Percentiles rank a stretch among this genome's conserved stretches.
Evolutionary conservation across 2,113 vertebrate species (phyloP).

Genomic region (Serilophus lunatus): DNA sequence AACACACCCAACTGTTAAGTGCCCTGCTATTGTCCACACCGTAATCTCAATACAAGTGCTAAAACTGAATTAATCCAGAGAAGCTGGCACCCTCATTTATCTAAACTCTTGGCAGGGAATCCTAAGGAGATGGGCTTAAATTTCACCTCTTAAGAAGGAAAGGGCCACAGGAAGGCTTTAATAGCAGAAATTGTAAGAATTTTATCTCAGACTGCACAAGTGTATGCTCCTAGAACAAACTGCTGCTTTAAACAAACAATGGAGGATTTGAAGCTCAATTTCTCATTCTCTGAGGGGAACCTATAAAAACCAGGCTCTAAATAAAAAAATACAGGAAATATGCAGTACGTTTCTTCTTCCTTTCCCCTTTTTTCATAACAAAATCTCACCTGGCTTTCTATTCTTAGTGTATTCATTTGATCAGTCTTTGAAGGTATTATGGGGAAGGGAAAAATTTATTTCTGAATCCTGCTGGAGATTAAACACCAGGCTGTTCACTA

Average conservation of each 20-base stretch:
- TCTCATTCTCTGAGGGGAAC: background rate
- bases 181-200: background rate
- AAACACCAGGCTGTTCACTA: background rate
- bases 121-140: background rate
- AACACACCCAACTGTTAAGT: background rate
- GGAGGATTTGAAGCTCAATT: slow-evolving; percentile 10
- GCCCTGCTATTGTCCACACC: background rate
- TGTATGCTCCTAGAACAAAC: background rate
- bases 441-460: background rate
- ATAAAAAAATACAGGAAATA: background rate
- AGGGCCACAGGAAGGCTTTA: background rate
- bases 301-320: background rate
- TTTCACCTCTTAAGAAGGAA: slow-evolving; percentile 2
- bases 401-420: background rate
- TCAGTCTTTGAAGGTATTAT: background rate
- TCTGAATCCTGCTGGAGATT: background rate
- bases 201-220: background rate
- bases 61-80: background rate
- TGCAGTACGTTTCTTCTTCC: background rate
- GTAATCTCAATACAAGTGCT: background rate
- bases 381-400: background rate
- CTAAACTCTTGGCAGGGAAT: background rate
- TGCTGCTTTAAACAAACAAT: slow-evolving; percentile 7
- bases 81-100: background rate
- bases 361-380: background rate